phyloP scores from a whole-genome alignment of 1,140 invertebrate genomes.

The Pinna nobilis region DNA sequence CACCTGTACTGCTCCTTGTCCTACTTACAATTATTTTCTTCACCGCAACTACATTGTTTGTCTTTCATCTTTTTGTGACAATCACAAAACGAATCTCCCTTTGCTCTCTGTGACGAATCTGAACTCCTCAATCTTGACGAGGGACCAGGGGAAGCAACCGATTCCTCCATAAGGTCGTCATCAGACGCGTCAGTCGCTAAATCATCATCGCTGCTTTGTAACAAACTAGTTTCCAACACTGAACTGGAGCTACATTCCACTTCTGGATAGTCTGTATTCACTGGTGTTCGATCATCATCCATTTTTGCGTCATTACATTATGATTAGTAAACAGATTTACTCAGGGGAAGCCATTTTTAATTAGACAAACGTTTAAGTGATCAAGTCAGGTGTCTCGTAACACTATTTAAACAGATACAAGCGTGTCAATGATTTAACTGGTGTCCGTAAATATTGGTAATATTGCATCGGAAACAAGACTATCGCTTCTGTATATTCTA shows the following conservation, averaged over 20 bases:
- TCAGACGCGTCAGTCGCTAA: neutral
- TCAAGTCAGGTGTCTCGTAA: too few species aligned
- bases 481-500: too few species aligned
- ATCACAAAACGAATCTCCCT: conserved; percentile 43
- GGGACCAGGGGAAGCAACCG: neutral
- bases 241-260: too few species aligned
- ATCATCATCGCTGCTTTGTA: neutral
- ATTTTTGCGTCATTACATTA: neutral
- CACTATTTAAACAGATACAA: too few species aligned
- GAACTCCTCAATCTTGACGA: neutral
- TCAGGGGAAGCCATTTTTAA: neutral
- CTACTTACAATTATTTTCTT: conserved; percentile 45
- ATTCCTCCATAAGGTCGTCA: conserved; percentile 10
- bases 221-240: neutral
- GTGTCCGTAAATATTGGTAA: too few species aligned
- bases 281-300: neutral
- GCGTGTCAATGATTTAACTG: too few species aligned
- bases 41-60: conserved; percentile 40
- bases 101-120: conserved; percentile 4
- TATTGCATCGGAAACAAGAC: too few species aligned
- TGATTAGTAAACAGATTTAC: neutral
- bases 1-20: too few species aligned
- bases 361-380: neutral
- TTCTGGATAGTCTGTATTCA: neutral
- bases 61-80: conserved; percentile 38